Evolutionary conservation across 1,140 invertebrate species (phyloP).

Genomic region (Anastrepha obliqua): DNA sequence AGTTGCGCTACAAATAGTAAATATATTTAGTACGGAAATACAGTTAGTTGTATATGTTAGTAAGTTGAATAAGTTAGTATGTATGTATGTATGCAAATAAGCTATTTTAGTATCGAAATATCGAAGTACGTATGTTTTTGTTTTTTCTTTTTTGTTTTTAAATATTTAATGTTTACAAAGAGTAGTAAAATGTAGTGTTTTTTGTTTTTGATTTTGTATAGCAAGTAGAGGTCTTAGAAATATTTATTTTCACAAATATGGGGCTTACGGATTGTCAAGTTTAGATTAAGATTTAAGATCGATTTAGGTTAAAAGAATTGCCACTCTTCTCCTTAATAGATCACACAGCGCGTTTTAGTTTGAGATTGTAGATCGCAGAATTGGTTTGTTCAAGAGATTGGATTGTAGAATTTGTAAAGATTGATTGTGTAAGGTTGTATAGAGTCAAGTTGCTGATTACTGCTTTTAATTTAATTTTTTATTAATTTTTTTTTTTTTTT

Average conservation of each 20-base stretch:
- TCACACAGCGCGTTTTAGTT: conserved; percentile 9
- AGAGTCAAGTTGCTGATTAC: neutral
- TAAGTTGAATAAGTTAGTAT: conserved; percentile 25
- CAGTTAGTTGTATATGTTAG: conserved; percentile 35
- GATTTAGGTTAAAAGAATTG: neutral
- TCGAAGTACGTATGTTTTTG: neutral
- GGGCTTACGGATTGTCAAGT: conserved; percentile 37
- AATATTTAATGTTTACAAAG: neutral
- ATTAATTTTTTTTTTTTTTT: neutral
- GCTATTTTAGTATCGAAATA: neutral
- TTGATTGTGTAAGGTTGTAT: conserved; percentile 20
- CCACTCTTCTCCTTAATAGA: neutral
- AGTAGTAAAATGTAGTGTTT: neutral
- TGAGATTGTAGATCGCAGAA: conserved; percentile 34
- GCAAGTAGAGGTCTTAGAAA: conserved; percentile 41
- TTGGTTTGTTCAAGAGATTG: neutral
- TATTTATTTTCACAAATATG: conserved; percentile 26
- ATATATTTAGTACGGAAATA: conserved; percentile 14
- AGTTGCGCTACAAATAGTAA: conserved; percentile 22
- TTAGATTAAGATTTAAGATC: conserved; percentile 7
- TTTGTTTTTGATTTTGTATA: conserved; percentile 11
- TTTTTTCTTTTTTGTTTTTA: neutral
- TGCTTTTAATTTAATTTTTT: too few relatives aligned
- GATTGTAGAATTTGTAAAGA: neutral
- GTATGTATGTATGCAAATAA: neutral